Conservation (phyloP, 1,140 invertebrate genomes). For the Leptinotarsa defecta region DNA sequence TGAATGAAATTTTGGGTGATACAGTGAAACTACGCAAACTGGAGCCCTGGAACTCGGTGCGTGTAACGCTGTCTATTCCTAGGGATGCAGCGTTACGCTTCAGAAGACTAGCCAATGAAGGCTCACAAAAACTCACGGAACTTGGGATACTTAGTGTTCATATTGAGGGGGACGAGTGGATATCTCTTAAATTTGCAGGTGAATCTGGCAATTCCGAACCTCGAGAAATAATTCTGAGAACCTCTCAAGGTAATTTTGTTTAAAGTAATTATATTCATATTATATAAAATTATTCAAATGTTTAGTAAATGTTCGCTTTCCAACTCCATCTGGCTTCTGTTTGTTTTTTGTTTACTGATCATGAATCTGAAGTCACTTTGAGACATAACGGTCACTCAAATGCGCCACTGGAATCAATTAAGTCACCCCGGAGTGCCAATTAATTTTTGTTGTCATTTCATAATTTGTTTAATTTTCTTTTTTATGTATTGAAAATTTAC, state of each 20-base stretch:
- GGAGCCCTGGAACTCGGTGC: conserved; percentile 97
- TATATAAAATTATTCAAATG: background rate
- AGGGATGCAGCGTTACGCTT: conserved; percentile 89
- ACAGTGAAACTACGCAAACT: conserved; percentile 78
- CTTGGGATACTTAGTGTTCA: conserved; percentile 95
- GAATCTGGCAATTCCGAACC: conserved; percentile 65
- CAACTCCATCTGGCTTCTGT: too few species aligned
- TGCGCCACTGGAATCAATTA: too few species aligned
- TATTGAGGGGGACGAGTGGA: conserved; percentile 93
- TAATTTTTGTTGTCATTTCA: too few species aligned
- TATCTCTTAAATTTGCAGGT: conserved; percentile 84
- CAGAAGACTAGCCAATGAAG: conserved; percentile 86
- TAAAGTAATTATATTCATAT: background rate
- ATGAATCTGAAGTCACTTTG: background rate
- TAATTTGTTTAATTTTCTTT: too few species aligned
- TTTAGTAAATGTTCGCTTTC: too few species aligned
- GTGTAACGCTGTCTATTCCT: conserved; percentile 95
- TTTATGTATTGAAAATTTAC: background rate
- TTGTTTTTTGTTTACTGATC: too few species aligned
- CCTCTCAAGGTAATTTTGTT: conserved; percentile 50
- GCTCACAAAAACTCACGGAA: conserved; percentile 82
- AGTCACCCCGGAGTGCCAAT: too few species aligned
- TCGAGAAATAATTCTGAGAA: conserved; percentile 76
- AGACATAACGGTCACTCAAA: background rate
- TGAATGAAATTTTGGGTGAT: conserved; percentile 72